Conservation (phyloP, 2,888 invertebrate species). For the Ditylenchus weischeri region DNA sequence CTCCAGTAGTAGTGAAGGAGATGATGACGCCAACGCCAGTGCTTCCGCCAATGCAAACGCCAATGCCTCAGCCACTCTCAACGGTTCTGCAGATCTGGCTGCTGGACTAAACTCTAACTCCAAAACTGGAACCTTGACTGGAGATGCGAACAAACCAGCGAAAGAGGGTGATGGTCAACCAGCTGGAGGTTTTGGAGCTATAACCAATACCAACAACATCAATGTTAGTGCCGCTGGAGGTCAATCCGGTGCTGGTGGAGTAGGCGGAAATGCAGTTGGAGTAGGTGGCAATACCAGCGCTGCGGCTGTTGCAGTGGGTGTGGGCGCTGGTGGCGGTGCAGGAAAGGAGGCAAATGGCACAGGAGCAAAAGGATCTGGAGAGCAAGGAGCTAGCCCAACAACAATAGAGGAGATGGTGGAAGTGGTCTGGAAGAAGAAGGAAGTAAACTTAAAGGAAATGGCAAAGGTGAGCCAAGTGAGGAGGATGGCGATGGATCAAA, state of each 20-base stretch:
- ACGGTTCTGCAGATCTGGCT: background rate
- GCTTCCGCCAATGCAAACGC: constrained; percentile 13
- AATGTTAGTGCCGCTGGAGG: constrained; percentile 26
- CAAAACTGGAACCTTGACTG: background rate
- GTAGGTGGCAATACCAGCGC: constrained; percentile 10
- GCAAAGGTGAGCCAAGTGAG: background rate
- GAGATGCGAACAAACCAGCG: background rate
- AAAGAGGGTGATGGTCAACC: background rate
- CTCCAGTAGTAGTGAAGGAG: constrained; percentile 1
- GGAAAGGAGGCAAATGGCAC: constrained; percentile 5
- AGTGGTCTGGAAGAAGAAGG: too few relatives aligned
- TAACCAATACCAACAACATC: constrained; percentile 29
- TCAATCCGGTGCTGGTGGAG: constrained; percentile 15
- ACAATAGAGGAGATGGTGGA: constrained; percentile 8
- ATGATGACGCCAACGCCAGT: background rate
- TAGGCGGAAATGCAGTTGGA: constrained; percentile 15
- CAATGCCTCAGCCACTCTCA: constrained; percentile 4
- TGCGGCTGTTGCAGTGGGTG: constrained; percentile 5
- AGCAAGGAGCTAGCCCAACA: background rate
- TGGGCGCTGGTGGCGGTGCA: constrained; percentile 11
- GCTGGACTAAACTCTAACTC: background rate
- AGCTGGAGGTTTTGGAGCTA: constrained; percentile 16
- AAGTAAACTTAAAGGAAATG: background rate
- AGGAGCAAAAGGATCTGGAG: background rate
- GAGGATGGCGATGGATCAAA: constrained; percentile 15